Evolutionary conservation across 64 coral and sea anemone genomes (phyloP).

Genomic region (Trachythela sp.): DNA sequence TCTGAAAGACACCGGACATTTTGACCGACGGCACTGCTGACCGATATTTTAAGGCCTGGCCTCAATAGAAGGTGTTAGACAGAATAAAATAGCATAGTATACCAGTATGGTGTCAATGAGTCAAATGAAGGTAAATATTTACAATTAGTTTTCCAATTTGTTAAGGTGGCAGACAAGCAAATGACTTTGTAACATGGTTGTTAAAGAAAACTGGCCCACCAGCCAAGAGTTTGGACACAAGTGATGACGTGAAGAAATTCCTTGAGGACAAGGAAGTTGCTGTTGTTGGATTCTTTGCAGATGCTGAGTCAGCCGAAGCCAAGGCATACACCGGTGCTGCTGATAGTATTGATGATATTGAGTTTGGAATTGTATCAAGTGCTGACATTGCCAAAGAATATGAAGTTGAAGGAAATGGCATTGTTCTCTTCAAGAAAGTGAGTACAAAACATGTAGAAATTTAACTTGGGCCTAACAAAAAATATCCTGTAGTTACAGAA

Average conservation of each 20-base stretch:
- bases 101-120: too few relatives aligned
- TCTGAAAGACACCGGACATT: too few relatives aligned
- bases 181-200: slow-evolving; percentile 80
- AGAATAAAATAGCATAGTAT: too few relatives aligned
- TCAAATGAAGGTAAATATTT: too few relatives aligned
- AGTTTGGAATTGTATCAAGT: slow-evolving; percentile 85
- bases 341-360: slow-evolving; percentile 79
- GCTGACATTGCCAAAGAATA: slow-evolving; percentile 72
- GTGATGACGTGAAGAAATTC: slow-evolving; percentile 84
- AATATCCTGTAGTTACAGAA: too few relatives aligned
- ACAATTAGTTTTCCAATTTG: neutral
- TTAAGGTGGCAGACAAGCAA: slow-evolving; percentile 73
- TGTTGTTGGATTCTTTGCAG: slow-evolving; percentile 80
- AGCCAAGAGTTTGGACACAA: slow-evolving; percentile 64
- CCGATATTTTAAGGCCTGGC: too few relatives aligned
- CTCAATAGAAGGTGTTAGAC: too few relatives aligned
- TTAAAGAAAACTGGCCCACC: slow-evolving; percentile 95
- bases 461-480: too few relatives aligned
- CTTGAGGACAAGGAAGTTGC: slow-evolving; percentile 63
- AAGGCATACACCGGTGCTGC: slow-evolving; percentile 76
- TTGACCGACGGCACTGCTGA: too few relatives aligned
- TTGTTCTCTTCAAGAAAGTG: slow-evolving; percentile 93
- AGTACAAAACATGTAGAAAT: too few relatives aligned
- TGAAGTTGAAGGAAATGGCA: slow-evolving; percentile 63
- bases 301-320: slow-evolving; percentile 72